Base-by-base conservation (phyloP, 2,113 vertebrate species). In the Pomatostomus ruficeps region DNA sequence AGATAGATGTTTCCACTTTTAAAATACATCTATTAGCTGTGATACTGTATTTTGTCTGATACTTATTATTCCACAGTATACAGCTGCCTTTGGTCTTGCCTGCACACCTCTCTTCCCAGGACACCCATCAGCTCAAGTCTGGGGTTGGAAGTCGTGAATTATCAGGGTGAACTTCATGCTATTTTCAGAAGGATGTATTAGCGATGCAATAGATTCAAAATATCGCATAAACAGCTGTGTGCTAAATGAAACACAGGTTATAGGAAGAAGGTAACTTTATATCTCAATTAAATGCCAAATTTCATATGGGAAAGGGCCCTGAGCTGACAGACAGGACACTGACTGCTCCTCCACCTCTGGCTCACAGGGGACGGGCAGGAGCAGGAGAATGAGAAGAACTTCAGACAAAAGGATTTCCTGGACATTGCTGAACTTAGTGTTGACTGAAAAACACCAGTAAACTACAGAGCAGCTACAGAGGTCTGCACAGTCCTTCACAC, bases 1-100 rank as follows among this genome's bases (percentile, higher is more conserved):
- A 97, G 83, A 95, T 96, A 97, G 96, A 97, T 97, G 97, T 97
- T 97, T 97, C 91, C 97, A 96, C 93, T 97, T 93, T 54, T 95
- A 95, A 97, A 97, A 95, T 95, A 95, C 87, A 97, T 96, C 96
- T 96, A 94, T 89, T 95, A 97, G 89, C 96, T 96, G 95, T 97
- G 95, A 96, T 97, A 94, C 94, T 92, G 66, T 90, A 73, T 96
- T 97, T 97, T 95, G 96, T 95, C 96, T 95, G 97, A 87, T 95
- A 95, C 42, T 96, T 97, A 42, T 95, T 96, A 96, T 96, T 97
- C 97, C 76, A 63, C 84, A 95, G 87, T 88, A 91, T 84, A 95
- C 94, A 96, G 95, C 84, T 96, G 92, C 65, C 63, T 88, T 94
- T 57, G 78, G 33, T 85, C 91, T 92, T 92, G 54, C 28, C 79